Percentiles rank a stretch among this genome's conserved stretches.
Conservation (phyloP, 2,797 vertebrate genomes). For the Trematomus bernacchii region DNA sequence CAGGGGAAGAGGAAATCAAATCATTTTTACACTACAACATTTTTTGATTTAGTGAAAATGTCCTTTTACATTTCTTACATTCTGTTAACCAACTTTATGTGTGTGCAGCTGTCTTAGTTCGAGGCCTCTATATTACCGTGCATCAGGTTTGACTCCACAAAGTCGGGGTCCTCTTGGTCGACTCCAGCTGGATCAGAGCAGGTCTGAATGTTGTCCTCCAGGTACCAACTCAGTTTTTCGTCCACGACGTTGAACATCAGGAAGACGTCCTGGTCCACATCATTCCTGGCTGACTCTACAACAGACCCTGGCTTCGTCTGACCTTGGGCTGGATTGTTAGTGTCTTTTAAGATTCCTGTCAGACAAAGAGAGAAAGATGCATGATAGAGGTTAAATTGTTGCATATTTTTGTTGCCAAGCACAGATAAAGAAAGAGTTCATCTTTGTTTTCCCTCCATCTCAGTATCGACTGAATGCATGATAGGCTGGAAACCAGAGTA, state of each 20-base stretch:
- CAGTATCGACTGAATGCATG: neutral
- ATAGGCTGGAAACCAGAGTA: neutral
- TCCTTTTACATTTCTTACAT: no score
- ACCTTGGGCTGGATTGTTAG: slow-evolving; percentile 7
- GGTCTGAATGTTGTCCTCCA: slow-evolving; percentile 89
- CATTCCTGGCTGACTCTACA: slow-evolving; percentile 70
- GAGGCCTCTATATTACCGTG: slow-evolving; percentile 83
- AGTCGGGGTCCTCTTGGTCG: slow-evolving; percentile 84
- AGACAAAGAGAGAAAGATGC: neutral
- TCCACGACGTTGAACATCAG: slow-evolving; percentile 94
- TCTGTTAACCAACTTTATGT: neutral
- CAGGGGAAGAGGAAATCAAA: neutral
- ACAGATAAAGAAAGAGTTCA: neutral
- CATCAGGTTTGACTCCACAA: slow-evolving; percentile 93
- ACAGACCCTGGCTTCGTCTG: slow-evolving; percentile 10
- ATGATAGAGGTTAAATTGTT: no score
- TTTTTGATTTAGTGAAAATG: neutral
- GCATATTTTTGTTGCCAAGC: neutral
- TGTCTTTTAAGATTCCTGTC: slow-evolving; percentile 75
- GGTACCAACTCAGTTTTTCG: slow-evolving; percentile 95
- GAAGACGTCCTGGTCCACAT: slow-evolving; percentile 90
- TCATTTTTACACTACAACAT: no score
- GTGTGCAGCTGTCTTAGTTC: neutral
- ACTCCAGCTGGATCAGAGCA: slow-evolving; percentile 85
- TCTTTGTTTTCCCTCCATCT: neutral